Evolutionary conservation across 2,888 invertebrate species (phyloP), one percentile per base, ranked within the genome.

Genomic region (Tenthredo livida): DNA sequence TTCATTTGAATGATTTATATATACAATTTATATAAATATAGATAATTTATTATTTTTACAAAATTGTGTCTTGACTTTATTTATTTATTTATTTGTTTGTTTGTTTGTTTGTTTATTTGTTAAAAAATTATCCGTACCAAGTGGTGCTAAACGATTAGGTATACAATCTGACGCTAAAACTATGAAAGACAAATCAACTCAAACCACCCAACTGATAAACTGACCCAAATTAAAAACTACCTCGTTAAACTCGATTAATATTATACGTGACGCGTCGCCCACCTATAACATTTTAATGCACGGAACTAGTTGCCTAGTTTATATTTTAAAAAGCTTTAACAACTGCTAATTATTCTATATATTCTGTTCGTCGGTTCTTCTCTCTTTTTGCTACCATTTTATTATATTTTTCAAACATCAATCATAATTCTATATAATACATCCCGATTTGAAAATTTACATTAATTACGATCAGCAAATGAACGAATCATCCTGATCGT

Each of bases 11-110:
- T 87, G 61, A 83, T 83, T 83, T 83, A 90, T 86, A 89, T 91
- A 92, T n/a, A n/a, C n/a, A n/a, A n/a, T n/a, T n/a, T n/a, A 90
- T 86, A 89, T 91, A 92, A 78, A 92, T 93, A 92, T 91, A 93
- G 89, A 92, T 91, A 91, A 92, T 90, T 92, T 90, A 90, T 93
- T 91, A 90, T 91, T 93, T 92, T 91, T 90, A 91, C 89, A 89
- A 91, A 88, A 90, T 86, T 88, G 90, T 91, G 87, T 90, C 89
- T 85, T 88, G 89, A 88, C 58, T 89, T 90, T 89, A 89, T 91
- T 90, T 89, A 73, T 84, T 86, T 84, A 82, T 86, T 17, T 75
- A 43, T 85, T 78, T 89, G 21, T 78, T 86, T 85, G 65, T 85
- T n/a, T 72, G 58, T 58, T 58, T 33, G n/a, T n/a, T n/a, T n/a